phyloP scores from a whole-genome alignment of 2,888 invertebrate genomes.

The Pterobdella sp. region DNA sequence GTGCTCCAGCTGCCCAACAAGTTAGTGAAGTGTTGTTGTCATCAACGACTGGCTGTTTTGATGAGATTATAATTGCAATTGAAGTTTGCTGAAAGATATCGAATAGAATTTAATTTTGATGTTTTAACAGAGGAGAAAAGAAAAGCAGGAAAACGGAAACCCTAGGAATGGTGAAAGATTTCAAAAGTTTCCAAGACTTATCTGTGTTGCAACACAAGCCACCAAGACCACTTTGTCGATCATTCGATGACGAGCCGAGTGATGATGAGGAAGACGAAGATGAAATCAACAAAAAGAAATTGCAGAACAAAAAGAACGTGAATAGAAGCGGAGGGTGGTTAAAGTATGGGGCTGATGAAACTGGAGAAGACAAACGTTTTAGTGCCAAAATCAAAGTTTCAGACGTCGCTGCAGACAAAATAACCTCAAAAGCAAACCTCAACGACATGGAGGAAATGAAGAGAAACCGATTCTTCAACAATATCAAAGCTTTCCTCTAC shows the following conservation, averaged over 20 bases:
- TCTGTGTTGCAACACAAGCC: background rate
- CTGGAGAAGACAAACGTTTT: background rate
- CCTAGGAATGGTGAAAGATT: background rate
- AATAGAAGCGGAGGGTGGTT: background rate
- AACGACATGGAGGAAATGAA: background rate
- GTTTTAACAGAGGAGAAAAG: too few species aligned
- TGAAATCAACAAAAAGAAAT: background rate
- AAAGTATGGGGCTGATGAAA: background rate
- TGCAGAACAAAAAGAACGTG: background rate
- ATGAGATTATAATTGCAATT: too few species aligned
- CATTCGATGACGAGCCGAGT: background rate
- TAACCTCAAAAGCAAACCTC: too few species aligned
- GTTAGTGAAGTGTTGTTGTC: too few species aligned
- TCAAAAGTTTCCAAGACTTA: slow-evolving; percentile 20
- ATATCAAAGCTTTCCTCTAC: background rate
- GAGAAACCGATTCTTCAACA: background rate
- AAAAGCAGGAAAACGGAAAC: background rate
- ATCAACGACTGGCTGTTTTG: too few species aligned
- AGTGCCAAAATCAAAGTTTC: background rate
- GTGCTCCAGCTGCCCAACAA: slow-evolving; percentile 18
- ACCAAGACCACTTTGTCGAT: background rate
- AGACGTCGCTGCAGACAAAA: background rate
- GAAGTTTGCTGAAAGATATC: too few species aligned
- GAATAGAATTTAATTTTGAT: too few species aligned
- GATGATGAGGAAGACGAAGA: background rate